phyloP scores from a whole-genome alignment of 2,888 invertebrate species.

The Punctoribates punctum region DNA sequence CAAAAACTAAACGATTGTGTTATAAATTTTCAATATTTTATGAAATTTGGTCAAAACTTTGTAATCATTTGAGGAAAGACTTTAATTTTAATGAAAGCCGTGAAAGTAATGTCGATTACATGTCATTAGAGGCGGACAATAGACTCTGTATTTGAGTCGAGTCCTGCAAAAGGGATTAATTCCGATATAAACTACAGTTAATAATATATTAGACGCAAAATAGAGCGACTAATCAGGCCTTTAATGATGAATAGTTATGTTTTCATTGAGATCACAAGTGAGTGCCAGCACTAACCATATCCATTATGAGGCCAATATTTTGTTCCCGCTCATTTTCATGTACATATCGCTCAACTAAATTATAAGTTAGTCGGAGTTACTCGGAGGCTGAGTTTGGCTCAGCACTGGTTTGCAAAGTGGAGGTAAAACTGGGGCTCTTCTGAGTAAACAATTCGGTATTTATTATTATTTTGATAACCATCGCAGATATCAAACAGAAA shows the following conservation, averaged over 20 bases:
- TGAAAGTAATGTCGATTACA: background rate
- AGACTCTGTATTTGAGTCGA: background rate
- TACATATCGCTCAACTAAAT: background rate
- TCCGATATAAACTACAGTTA: background rate
- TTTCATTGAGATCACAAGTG: background rate
- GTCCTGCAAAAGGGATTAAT: background rate
- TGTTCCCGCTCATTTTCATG: background rate
- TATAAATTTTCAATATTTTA: too few species aligned
- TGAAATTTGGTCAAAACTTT: too few species aligned
- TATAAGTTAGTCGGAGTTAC: background rate
- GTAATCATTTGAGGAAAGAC: background rate
- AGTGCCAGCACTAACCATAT: background rate
- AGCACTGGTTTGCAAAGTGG: background rate
- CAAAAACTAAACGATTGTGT: too few species aligned
- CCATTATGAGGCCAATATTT: background rate
- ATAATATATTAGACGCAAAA: background rate
- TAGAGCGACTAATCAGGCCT: background rate
- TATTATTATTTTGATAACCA: background rate
- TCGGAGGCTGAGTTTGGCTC: background rate
- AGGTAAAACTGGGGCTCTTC: background rate
- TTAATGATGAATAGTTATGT: background rate
- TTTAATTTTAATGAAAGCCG: background rate
- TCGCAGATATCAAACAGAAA: background rate
- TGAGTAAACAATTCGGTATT: background rate
- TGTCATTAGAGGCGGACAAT: background rate